Percentiles rank a stretch among this genome's conserved stretches.
Evolutionary conservation across 2,888 invertebrate genomes (phyloP).

Genomic region (Doris montereyensis): DNA sequence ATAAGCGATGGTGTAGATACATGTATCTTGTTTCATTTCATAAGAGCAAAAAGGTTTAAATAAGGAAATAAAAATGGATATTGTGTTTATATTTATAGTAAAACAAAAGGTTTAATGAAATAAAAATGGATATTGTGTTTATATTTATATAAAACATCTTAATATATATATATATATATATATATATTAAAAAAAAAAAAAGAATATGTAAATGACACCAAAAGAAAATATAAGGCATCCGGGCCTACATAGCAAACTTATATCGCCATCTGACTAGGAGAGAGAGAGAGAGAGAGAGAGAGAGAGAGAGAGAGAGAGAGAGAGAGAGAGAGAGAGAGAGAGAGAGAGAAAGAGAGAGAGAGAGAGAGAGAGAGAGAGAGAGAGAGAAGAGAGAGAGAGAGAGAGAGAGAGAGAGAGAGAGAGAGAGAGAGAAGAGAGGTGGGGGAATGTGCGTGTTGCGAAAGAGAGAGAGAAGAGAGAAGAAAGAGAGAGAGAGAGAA

Average conservation of each 20-base stretch:
- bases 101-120: too few species aligned
- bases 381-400: background rate
- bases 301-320: background rate
- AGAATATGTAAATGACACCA: background rate
- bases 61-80: too few species aligned
- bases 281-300: background rate
- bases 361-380: background rate
- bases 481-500: constrained; percentile 11
- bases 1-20: too few species aligned
- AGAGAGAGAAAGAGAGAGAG: background rate
- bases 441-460: too few species aligned
- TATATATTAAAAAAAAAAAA: background rate
- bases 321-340: background rate
- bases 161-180: background rate
- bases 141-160: too few species aligned
- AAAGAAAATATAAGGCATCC: background rate
- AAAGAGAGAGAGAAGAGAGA: background rate
- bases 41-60: too few species aligned
- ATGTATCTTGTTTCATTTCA: too few species aligned
- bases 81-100: too few species aligned
- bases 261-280: background rate
- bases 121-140: too few species aligned
- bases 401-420: background rate
- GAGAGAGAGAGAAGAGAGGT: constrained; percentile 13
- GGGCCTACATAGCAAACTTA: background rate